Percentiles rank a stretch among this genome's conserved stretches.
These are phyloP conservation scores for Sphaerophoria rueppellii DNA, from an alignment of 2,888 invertebrate genomes.

Conservation along the genomic window DNA sequence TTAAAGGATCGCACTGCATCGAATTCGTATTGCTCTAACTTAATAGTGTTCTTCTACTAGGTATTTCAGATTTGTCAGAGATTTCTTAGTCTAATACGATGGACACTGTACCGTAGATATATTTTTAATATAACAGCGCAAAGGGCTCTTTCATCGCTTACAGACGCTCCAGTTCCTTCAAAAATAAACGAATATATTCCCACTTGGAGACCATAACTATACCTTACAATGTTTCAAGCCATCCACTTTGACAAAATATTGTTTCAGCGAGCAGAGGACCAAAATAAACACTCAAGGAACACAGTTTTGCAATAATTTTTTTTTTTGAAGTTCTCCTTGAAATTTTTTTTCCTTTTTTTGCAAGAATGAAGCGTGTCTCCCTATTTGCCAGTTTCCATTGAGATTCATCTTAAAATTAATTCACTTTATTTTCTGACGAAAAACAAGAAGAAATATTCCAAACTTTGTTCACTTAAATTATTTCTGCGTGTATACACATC, in stretches of 20 bases:
- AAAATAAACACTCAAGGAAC: slow-evolving; percentile 36
- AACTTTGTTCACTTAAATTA: slow-evolving; percentile 46
- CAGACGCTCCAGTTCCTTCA: too few species aligned
- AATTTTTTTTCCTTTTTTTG: slow-evolving; percentile 22
- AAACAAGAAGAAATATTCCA: slow-evolving; percentile 37
- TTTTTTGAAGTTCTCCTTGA: slow-evolving; percentile 20
- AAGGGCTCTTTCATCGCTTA: too few species aligned
- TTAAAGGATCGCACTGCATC: too few species aligned
- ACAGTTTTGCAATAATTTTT: slow-evolving; percentile 54
- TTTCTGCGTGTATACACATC: background rate
- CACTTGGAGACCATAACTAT: background rate
- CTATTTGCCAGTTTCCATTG: slow-evolving; percentile 31
- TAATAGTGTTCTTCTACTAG: too few species aligned
- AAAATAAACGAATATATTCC: too few species aligned
- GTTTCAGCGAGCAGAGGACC: slow-evolving; percentile 44
- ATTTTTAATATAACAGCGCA: too few species aligned
- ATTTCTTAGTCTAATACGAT: too few species aligned
- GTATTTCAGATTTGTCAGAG: too few species aligned
- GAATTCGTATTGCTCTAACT: too few species aligned
- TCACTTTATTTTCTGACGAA: slow-evolving; percentile 57
- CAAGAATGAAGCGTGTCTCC: slow-evolving; percentile 24
- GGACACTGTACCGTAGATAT: too few species aligned
- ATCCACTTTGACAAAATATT: slow-evolving; percentile 59
- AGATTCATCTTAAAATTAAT: slow-evolving; percentile 61
- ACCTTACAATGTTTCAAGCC: slow-evolving; percentile 63